A percentile compares a stretch with the other conserved stretches of the same genome.
Conservation (phyloP, 1,140 invertebrate genomes). For the Hermatobates lingyangjiaoensis region DNA sequence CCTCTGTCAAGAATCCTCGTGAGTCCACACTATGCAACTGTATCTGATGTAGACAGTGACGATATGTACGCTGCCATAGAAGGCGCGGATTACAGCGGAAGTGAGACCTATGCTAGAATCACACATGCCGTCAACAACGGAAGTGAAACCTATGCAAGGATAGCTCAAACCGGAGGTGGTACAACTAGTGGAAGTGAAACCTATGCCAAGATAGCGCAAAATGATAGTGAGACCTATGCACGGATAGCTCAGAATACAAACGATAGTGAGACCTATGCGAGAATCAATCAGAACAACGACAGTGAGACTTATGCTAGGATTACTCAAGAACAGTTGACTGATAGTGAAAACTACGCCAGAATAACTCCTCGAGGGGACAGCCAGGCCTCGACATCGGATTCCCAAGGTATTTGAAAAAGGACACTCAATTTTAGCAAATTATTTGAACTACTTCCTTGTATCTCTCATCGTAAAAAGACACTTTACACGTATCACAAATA, state of each 20-base stretch:
- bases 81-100: slow-evolving; percentile 52
- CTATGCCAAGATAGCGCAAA: neutral
- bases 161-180: slow-evolving; percentile 23
- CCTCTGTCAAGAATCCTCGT: slow-evolving; percentile 56
- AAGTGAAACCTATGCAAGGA: slow-evolving; percentile 77
- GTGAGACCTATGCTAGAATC: slow-evolving; percentile 74
- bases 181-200: neutral
- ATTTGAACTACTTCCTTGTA: no score
- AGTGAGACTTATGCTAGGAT: no score
- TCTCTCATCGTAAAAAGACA: no score
- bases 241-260: neutral
- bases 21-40: slow-evolving; percentile 56
- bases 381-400: no score
- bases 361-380: no score
- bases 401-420: no score
- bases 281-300: no score
- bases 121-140: slow-evolving; percentile 52
- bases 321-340: no score
- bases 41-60: slow-evolving; percentile 62
- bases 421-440: no score
- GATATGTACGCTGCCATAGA: slow-evolving; percentile 81
- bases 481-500: no score
- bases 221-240: neutral
- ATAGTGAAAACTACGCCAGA: no score
- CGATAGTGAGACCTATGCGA: neutral